A percentile compares a stretch with the other conserved stretches of the same genome.
phyloP scores from a whole-genome alignment of 2,113 vertebrate species.

The Phylloscopus trochiloides region DNA sequence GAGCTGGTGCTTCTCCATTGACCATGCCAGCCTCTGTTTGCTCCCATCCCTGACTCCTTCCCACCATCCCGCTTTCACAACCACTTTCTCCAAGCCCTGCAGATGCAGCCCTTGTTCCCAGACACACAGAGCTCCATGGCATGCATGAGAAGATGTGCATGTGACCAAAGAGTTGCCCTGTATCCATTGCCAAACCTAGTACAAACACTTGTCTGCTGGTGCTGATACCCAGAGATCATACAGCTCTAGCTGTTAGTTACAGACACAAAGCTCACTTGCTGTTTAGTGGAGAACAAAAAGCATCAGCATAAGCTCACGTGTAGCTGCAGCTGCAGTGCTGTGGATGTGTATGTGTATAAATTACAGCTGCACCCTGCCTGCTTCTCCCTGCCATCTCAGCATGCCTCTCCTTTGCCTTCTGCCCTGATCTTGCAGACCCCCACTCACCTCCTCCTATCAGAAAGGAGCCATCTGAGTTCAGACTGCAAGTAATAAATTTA shows the following conservation, averaged over 20 bases:
- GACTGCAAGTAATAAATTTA: neutral
- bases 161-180: neutral
- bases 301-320: neutral
- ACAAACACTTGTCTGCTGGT: neutral
- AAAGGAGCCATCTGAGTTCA: neutral
- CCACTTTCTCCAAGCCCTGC: neutral
- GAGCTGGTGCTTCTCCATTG: rapidly evolving
- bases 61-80: rapidly evolving
- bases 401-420: neutral
- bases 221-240: neutral
- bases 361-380: neutral
- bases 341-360: neutral
- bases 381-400: neutral
- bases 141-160: rapidly evolving
- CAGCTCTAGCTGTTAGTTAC: neutral
- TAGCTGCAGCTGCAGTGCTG: neutral
- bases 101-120: neutral
- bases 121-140: rapidly evolving
- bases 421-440: neutral
- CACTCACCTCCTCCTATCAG: neutral
- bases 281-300: neutral
- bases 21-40: neutral
- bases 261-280: neutral
- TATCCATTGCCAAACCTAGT: neutral
- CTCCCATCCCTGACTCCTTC: neutral